Percentiles rank a stretch among this genome's conserved stretches.
Conservation (phyloP, 2,888 invertebrate species). For the Odontocerum albicorne region DNA sequence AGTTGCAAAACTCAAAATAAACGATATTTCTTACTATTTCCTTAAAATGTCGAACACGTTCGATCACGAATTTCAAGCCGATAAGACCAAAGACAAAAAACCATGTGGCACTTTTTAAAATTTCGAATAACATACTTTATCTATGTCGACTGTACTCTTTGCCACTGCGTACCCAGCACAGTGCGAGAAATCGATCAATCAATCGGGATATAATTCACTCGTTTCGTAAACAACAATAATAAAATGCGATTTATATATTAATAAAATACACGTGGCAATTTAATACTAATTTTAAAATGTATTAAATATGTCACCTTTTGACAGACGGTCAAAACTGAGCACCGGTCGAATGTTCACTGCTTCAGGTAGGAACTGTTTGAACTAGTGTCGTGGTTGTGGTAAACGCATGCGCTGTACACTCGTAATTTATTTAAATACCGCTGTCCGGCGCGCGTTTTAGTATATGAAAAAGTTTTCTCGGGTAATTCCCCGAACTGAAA, state of each 20-base stretch:
- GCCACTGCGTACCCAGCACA: too few species aligned
- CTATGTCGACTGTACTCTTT: too few species aligned
- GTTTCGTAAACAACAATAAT: too few species aligned
- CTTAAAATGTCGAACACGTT: not conserved
- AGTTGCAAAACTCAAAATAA: too few species aligned
- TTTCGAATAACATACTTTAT: not conserved
- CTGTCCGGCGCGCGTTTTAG: constrained; percentile 1
- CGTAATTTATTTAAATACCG: not conserved
- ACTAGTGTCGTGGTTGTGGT: not conserved
- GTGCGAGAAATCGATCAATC: too few species aligned
- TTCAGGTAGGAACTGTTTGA: not conserved
- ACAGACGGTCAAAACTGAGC: constrained; percentile 13
- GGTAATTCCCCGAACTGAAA: not conserved
- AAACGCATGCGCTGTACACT: constrained; percentile 5
- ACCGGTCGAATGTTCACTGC: constrained; percentile 11
- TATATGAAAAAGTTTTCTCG: not conserved
- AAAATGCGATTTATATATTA: too few species aligned
- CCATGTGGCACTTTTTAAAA: not conserved
- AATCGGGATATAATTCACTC: too few species aligned
- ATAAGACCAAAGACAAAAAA: not conserved
- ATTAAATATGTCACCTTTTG: constrained; percentile 9
- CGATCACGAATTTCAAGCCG: not conserved
- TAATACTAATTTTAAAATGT: too few species aligned
- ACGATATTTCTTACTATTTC: not conserved
- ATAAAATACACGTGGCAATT: too few species aligned